Evolutionary conservation across 1,140 invertebrate genomes (phyloP).

Genomic region (Drosophila ohnishii): DNA sequence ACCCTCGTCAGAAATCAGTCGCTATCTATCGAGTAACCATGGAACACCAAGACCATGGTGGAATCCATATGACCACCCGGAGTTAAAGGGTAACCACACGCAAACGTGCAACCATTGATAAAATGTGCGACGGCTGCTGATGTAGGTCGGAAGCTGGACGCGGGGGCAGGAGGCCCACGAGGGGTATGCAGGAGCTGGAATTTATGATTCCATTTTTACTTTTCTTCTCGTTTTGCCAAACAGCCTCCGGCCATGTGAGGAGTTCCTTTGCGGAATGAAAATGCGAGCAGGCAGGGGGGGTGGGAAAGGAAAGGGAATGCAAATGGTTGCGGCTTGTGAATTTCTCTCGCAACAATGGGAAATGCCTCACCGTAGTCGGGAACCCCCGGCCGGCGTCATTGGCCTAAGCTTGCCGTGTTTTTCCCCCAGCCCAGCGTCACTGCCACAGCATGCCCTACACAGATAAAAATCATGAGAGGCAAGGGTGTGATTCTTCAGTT

Average conservation of each 20-base stretch:
- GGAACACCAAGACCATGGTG: slow-evolving; percentile 14
- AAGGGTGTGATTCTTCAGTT: not conserved
- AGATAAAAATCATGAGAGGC: not conserved
- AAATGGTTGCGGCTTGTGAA: slow-evolving; percentile 47
- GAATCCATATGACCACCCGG: slow-evolving; percentile 15
- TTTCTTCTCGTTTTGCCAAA: slow-evolving; percentile 44
- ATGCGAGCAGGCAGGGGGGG: slow-evolving; percentile 9
- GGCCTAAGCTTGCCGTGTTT: slow-evolving; percentile 19
- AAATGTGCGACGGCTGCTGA: slow-evolving; percentile 64
- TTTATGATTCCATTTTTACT: slow-evolving; percentile 69
- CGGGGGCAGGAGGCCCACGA: not conserved
- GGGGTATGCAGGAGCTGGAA: slow-evolving; percentile 29
- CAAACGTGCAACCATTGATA: slow-evolving; percentile 58
- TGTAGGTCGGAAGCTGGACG: slow-evolving; percentile 46
- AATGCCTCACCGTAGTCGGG: slow-evolving; percentile 17
- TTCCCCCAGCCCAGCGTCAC: not conserved
- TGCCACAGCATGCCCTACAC: not conserved
- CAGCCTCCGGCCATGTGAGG: slow-evolving; percentile 40
- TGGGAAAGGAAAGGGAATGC: slow-evolving; percentile 17
- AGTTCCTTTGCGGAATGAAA: slow-evolving; percentile 28
- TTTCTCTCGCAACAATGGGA: slow-evolving; percentile 47
- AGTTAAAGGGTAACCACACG: slow-evolving; percentile 40
- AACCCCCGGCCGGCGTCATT: slow-evolving; percentile 28
- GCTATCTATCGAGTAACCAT: not conserved
- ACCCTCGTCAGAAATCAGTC: slow-evolving; percentile 25